phyloP scores from a whole-genome alignment of 1,140 invertebrate species.

The Dermatophagoides farinae region DNA sequence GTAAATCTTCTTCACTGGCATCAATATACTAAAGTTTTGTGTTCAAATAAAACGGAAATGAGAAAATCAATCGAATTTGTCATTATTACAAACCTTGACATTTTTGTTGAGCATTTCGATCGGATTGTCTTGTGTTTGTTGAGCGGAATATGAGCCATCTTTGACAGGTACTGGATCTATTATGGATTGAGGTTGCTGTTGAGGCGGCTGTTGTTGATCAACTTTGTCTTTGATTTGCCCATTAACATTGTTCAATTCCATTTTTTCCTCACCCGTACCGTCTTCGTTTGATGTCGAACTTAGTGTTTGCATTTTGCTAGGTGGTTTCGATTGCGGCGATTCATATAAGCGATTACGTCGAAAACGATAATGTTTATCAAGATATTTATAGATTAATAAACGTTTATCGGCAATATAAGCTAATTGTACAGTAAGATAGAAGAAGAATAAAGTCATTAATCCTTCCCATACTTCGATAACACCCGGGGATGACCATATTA shows the following conservation, averaged over 20 bases:
- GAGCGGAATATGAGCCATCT: not conserved
- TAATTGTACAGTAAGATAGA: slow-evolving; percentile 84
- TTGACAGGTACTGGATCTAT: not conserved
- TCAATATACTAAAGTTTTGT: slow-evolving; percentile 15
- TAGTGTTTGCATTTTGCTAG: not conserved
- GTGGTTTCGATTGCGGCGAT: not conserved
- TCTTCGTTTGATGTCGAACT: not conserved
- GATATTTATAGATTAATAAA: slow-evolving; percentile 68
- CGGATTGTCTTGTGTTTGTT: not conserved
- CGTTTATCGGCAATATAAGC: slow-evolving; percentile 86
- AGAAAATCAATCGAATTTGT: not conserved
- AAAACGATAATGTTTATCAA: slow-evolving; percentile 60
- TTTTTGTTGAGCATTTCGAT: not conserved
- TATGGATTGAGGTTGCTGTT: not conserved
- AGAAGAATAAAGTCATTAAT: slow-evolving; percentile 80
- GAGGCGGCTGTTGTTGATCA: not conserved
- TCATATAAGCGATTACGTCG: not conserved
- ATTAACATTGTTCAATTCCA: not conserved
- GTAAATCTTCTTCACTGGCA: slow-evolving; percentile 39
- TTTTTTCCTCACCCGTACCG: not conserved
- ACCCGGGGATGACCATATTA: slow-evolving; percentile 61
- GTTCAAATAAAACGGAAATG: not conserved
- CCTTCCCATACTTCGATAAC: slow-evolving; percentile 84
- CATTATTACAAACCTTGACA: not conserved
- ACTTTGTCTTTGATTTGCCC: not conserved